Conservation (phyloP, 2,888 invertebrate species). For the Dascillus cervinus region DNA sequence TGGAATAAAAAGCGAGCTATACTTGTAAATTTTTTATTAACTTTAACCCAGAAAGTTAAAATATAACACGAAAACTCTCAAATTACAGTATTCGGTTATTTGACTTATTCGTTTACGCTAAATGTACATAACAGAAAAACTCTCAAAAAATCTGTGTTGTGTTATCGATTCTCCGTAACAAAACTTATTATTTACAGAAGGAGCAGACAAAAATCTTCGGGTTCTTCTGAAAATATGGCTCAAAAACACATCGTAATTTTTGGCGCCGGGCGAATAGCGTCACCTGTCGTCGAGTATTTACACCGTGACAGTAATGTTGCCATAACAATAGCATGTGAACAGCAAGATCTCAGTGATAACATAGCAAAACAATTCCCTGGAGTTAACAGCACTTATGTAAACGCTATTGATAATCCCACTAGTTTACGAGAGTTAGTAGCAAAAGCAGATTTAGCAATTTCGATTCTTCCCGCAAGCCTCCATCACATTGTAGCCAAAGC, state of each 20-base stretch:
- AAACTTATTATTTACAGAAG: constrained; percentile 30
- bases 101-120: too few species aligned
- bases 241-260: constrained; percentile 74
- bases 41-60: too few species aligned
- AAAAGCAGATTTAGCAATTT: constrained; percentile 70
- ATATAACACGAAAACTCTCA: too few species aligned
- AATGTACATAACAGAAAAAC: too few species aligned
- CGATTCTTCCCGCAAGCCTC: constrained; percentile 83
- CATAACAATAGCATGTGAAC: constrained; percentile 60
- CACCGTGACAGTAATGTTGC: constrained; percentile 70
- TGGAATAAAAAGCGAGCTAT: too few species aligned
- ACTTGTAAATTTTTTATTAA: too few species aligned
- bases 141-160: too few species aligned
- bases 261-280: constrained; percentile 88
- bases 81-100: too few species aligned
- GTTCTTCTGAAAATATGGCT: constrained; percentile 16
- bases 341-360: constrained; percentile 82
- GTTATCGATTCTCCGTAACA: too few species aligned
- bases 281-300: constrained; percentile 91
- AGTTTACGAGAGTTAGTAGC: constrained; percentile 64
- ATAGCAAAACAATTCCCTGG: constrained; percentile 70
- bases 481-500: constrained; percentile 81
- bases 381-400: constrained; percentile 72
- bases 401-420: constrained; percentile 62
- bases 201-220: constrained; percentile 35